Base-by-base conservation (phyloP, 2,113 vertebrate genomes). In the Pygoscelis antarcticus region DNA sequence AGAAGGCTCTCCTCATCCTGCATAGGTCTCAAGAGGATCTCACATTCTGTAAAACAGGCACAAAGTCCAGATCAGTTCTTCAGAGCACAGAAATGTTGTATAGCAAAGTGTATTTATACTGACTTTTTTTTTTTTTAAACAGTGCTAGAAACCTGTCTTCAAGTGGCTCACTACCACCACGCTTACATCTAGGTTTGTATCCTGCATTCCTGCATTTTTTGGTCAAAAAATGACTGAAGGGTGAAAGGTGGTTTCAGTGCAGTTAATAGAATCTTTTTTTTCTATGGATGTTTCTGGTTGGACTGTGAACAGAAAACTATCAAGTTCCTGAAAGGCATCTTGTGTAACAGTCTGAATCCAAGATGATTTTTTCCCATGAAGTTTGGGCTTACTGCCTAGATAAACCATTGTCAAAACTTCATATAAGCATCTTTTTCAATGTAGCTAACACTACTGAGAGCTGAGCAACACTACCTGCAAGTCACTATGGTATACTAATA, bases 161-260 rank as follows among this genome's bases (percentile, higher is more conserved):
- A 51, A 83, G 88, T 47, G 83, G 55, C 68, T 97, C 92, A 9
- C 83, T 97, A 88, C 79, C 95, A 51, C 75, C 96, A 77, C 93
- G 93, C 51, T 86, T 95, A 62, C 90, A 80, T 40, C 62, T 44
- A 77, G 97, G 97, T 97, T 40, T 80, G 96, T 92, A 74, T 74
- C 44, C 49, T 44, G 17, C 27, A 57, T 77, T 61, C 18, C 52
- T 72, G 3, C 8, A 10, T 12, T 42, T 70, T 58, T 70, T 21
- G 17, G 32, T 34, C 55, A 55, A 85, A 78, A 83, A 44, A 9
- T n/a, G 16, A 21, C 16, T 23, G 29, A 47, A 62, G 29, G 19
- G 26, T 66, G 26, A 69, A 86, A 72, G 6, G n/a, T 38, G 22
- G 15, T 84, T 93, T 89, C 38, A 81, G 38, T 40, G 38, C 57